These are phyloP conservation scores for Porites lutea DNA, from an alignment of 64 coral and sea anemone species.

Conservation along the genomic window DNA sequence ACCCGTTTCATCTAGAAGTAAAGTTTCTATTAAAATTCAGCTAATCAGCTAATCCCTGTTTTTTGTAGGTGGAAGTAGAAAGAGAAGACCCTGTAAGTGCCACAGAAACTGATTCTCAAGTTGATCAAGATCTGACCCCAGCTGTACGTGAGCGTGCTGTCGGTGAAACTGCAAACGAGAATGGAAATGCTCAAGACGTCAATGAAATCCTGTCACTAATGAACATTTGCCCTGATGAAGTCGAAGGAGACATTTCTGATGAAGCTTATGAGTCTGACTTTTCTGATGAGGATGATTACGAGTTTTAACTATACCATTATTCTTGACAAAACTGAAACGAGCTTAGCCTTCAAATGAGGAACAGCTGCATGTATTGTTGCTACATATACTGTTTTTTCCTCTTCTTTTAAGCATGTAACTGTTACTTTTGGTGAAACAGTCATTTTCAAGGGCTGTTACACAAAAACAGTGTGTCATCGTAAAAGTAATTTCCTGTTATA, in stretches of 20 bases:
- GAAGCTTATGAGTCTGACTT: constrained; percentile 11
- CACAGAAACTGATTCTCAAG: too few species aligned
- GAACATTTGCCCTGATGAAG: not conserved
- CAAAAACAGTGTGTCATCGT: not conserved
- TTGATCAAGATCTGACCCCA: too few species aligned
- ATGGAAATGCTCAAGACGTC: too few species aligned
- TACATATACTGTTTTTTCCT: constrained; percentile 11
- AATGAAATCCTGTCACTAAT: too few species aligned
- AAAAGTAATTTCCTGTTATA: not conserved
- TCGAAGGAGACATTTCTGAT: not conserved
- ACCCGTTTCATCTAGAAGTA: not conserved
- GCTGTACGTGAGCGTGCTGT: too few species aligned
- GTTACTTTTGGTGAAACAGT: constrained; percentile 3
- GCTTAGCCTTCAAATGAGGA: not conserved
- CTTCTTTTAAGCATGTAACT: constrained; percentile 1
- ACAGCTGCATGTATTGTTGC: not conserved
- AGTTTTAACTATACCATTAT: constrained; percentile 2
- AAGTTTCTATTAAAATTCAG: not conserved
- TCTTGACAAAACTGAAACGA: constrained; percentile 1
- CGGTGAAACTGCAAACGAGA: too few species aligned
- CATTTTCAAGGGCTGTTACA: constrained; percentile 14
- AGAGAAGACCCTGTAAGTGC: too few species aligned
- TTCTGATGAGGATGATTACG: not conserved
- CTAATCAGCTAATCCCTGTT: not conserved
- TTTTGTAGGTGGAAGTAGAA: too few species aligned